Conservation (phyloP, 1,140 invertebrate genomes). For the Tetramorium simillimum region DNA sequence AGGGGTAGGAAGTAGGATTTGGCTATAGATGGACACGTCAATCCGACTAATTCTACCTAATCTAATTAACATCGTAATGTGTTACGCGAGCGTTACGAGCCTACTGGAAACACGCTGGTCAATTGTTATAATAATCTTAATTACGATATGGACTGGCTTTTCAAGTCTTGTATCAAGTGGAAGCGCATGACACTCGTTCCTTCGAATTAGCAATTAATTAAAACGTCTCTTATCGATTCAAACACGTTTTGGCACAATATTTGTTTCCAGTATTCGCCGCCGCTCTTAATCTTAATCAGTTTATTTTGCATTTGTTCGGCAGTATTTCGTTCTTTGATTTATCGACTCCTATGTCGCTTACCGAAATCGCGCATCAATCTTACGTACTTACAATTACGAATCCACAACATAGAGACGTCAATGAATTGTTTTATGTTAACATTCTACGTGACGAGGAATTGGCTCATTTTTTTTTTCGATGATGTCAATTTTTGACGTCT, state of each 20-base stretch:
- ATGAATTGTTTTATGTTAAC: conserved; percentile 2
- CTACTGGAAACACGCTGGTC: conserved; percentile 19
- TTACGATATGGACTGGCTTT: conserved; percentile 1
- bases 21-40: conserved; percentile 43
- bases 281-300: conserved; percentile 30
- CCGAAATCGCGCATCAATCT: conserved; percentile 1
- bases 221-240: background rate
- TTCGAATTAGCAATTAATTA: conserved; percentile 4
- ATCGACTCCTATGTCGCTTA: background rate
- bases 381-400: conserved; percentile 21
- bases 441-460: conserved; percentile 6
- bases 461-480: background rate
- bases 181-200: background rate
- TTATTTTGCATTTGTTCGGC: conserved; percentile 38
- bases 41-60: conserved; percentile 52
- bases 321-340: conserved; percentile 20
- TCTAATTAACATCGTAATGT: conserved; percentile 38
- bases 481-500: background rate
- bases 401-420: conserved; percentile 17
- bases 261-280: conserved; percentile 15
- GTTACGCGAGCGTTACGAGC: conserved; percentile 37
- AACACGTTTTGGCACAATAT: conserved; percentile 36
- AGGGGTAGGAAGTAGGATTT: conserved; percentile 40
- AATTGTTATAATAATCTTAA: background rate
- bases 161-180: background rate